phyloP scores from a whole-genome alignment of 2,888 invertebrate species.

The Itoplectis maculator region DNA sequence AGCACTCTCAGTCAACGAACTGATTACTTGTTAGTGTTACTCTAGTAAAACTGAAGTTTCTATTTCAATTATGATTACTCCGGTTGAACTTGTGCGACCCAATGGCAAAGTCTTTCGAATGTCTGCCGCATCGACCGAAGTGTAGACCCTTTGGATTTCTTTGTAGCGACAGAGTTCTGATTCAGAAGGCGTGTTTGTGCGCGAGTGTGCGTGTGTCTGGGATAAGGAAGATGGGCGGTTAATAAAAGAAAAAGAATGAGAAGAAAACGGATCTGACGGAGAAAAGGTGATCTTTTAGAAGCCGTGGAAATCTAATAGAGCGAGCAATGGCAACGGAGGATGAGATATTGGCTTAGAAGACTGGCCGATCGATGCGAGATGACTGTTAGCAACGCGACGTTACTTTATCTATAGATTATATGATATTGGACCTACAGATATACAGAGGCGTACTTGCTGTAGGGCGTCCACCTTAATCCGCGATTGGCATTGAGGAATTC shows the following conservation, averaged over 20 bases:
- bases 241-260: slow-evolving; percentile 24
- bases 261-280: slow-evolving; percentile 40
- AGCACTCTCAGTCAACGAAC: neutral
- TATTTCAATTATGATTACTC: slow-evolving; percentile 52
- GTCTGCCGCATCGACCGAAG: slow-evolving; percentile 18
- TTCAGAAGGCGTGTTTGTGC: too few relatives aligned
- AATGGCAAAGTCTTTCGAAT: slow-evolving; percentile 6
- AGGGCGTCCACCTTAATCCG: slow-evolving; percentile 19
- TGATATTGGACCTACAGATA: slow-evolving; percentile 19
- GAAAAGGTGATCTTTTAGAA: slow-evolving; percentile 71
- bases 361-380: slow-evolving; percentile 71
- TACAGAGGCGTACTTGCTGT: neutral
- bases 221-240: slow-evolving; percentile 13
- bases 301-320: slow-evolving; percentile 81
- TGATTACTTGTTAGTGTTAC: neutral
- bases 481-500: slow-evolving; percentile 44
- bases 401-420: slow-evolving; percentile 22
- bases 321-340: slow-evolving; percentile 72
- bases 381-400: slow-evolving; percentile 41
- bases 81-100: neutral
- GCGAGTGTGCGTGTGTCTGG: neutral
- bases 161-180: slow-evolving; percentile 1
- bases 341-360: slow-evolving; percentile 79
- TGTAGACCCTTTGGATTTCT: slow-evolving; percentile 23
- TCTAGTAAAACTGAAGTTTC: neutral